Evolutionary conservation across 1,140 invertebrate genomes (phyloP).

Genomic region (Tetragonula clypearis): DNA sequence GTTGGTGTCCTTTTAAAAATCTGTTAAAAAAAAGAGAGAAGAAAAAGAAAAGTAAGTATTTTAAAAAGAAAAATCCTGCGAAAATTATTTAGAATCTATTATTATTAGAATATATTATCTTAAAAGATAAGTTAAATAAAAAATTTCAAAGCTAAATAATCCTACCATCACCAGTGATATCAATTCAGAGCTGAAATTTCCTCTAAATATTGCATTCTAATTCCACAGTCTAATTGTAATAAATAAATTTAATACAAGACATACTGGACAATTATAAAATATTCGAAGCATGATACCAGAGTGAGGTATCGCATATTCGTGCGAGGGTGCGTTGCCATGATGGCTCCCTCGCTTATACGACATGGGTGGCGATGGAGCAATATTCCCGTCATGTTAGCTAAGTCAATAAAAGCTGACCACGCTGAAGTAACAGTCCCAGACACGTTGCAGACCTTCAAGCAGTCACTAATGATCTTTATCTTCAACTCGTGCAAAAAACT

Average conservation of each 20-base stretch:
- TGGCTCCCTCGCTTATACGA: conserved; percentile 36
- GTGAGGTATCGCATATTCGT: conserved; percentile 51
- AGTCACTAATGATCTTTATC: not conserved
- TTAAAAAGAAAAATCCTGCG: too few relatives aligned
- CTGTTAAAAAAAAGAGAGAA: not conserved
- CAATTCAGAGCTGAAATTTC: too few relatives aligned
- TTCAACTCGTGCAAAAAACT: not conserved
- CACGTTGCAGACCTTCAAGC: not conserved
- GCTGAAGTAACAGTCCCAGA: conserved; percentile 68
- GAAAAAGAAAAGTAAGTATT: not conserved
- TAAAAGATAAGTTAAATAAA: too few relatives aligned
- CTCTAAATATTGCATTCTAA: too few relatives aligned
- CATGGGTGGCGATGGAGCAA: conserved; percentile 74
- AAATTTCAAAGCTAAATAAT: too few relatives aligned
- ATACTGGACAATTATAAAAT: not conserved
- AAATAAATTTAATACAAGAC: not conserved
- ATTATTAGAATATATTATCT: too few relatives aligned
- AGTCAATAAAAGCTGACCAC: conserved; percentile 76
- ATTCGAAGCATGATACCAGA: conserved; percentile 5
- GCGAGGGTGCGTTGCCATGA: conserved; percentile 10
- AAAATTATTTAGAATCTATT: too few relatives aligned
- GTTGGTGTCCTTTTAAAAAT: not conserved
- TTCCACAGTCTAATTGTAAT: not conserved
- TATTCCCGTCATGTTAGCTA: conserved; percentile 77
- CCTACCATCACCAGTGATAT: too few relatives aligned